These are phyloP conservation scores for Orthosia cruda DNA, from an alignment of 2,888 invertebrate species.

Conservation along the genomic window DNA sequence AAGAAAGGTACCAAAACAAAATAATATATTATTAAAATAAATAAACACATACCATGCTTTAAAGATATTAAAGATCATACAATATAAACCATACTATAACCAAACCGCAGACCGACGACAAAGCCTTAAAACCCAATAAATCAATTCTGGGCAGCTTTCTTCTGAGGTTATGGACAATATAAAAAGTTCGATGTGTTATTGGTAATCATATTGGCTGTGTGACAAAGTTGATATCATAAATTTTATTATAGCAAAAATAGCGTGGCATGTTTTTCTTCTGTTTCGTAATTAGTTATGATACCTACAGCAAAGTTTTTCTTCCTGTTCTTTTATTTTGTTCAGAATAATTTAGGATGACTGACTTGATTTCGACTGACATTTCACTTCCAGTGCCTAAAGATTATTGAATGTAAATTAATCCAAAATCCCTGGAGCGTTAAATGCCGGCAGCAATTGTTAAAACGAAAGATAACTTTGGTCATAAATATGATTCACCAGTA, in stretches of 20 bases:
- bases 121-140: conserved; percentile 38
- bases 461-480: no score
- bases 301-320: neutral
- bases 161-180: conserved; percentile 20
- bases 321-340: conserved; percentile 12
- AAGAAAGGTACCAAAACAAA: neutral
- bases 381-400: conserved; percentile 9
- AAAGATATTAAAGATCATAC: neutral
- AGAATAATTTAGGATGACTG: conserved; percentile 1
- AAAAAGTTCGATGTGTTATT: conserved; percentile 38
- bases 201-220: conserved; percentile 21
- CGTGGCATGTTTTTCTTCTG: neutral
- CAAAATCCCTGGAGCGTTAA: conserved; percentile 16
- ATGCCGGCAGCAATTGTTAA: no score
- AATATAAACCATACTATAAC: conserved; percentile 7
- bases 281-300: neutral
- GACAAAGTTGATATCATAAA: conserved; percentile 24
- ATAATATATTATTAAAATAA: neutral
- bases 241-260: conserved; percentile 2
- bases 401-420: conserved; percentile 52
- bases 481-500: no score
- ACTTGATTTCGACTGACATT: conserved; percentile 8
- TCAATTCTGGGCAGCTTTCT: conserved; percentile 35
- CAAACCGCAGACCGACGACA: neutral
- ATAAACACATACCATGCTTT: no score